Evolutionary conservation across 2,888 invertebrate species (phyloP).

Genomic region (Drosophila colorata): DNA sequence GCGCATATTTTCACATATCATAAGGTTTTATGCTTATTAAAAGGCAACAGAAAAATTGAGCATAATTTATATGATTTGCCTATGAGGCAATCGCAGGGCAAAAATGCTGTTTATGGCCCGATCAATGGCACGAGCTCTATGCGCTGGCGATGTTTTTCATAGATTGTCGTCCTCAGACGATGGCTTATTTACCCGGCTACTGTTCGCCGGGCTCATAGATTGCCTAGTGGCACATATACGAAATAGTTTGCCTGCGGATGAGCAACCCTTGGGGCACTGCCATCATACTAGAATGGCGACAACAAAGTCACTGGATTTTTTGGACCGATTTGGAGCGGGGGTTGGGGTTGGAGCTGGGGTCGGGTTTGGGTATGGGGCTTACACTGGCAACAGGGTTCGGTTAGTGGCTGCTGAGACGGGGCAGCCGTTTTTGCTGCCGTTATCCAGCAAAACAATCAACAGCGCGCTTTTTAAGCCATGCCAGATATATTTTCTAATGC

Average conservation of each 20-base stretch:
- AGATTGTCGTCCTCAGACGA: slow-evolving; percentile 65
- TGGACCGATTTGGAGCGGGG: slow-evolving; percentile 1
- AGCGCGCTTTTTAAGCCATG: slow-evolving; percentile 79
- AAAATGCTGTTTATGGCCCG: slow-evolving; percentile 78
- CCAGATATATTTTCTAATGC: slow-evolving; percentile 80
- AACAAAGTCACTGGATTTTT: slow-evolving; percentile 58
- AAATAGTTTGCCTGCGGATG: slow-evolving; percentile 49
- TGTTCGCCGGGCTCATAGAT: slow-evolving; percentile 35
- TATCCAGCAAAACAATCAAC: slow-evolving; percentile 80
- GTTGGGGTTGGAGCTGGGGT: neutral
- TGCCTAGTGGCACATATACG: slow-evolving; percentile 67
- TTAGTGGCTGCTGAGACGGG: slow-evolving; percentile 10
- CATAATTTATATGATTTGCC: slow-evolving; percentile 80
- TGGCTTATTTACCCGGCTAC: slow-evolving; percentile 69
- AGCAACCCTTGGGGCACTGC: slow-evolving; percentile 68
- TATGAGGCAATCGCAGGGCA: slow-evolving; percentile 75
- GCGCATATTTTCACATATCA: slow-evolving; percentile 85
- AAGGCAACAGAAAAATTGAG: slow-evolving; percentile 70
- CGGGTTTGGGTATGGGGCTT: slow-evolving; percentile 1
- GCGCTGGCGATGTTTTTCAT: slow-evolving; percentile 62
- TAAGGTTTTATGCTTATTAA: slow-evolving; percentile 85
- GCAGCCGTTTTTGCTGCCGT: slow-evolving; percentile 51
- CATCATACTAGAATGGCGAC: slow-evolving; percentile 68
- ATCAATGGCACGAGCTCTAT: slow-evolving; percentile 65
- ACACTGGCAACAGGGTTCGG: slow-evolving; percentile 60